Evolutionary conservation across 1,140 invertebrate species (phyloP), one percentile per base, ranked within the genome.

Genomic region (Batillaria attramentaria): DNA sequence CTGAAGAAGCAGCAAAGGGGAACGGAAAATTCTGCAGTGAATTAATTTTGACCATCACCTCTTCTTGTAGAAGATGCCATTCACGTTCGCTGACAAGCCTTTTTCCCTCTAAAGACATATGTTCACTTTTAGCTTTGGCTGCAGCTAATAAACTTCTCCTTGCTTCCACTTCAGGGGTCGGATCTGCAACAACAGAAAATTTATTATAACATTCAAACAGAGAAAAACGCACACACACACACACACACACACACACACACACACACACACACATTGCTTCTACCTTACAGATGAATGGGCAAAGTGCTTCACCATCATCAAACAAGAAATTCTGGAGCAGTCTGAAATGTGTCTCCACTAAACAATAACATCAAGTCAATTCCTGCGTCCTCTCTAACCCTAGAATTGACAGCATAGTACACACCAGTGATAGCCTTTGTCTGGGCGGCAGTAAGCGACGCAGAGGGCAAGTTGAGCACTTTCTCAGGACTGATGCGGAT

Each of bases 21-120:
- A 54, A 54, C n/a, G 50, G 16, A n/a, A n/a, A n/a, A n/a, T n/a
- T n/a, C n/a, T n/a, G n/a, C n/a, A n/a, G n/a, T n/a, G n/a, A n/a
- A n/a, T n/a, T n/a, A n/a, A 66, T n/a, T 66, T 70, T 70, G 4
- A 31, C 28, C 28, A 33, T 42, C 72, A 92, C 91, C 88, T 92
- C 91, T 81, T 91, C 87, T 80, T 92, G 90, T 62, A 92, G 79
- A 31, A 90, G 83, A 41, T 88, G 84, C 92, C 92, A 92, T 82
- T 92, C 91, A 65, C 87, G 89, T 79, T 92, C 91, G 85, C 91
- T 92, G 72, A 92, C 91, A 20, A 92, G 75, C 75, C 91, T 77
- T 75, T 89, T 88, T 3, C 90, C 90, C 66, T 88, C 86, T 54
- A 86, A 66, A 28, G 87, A 85, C 10, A 86, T 68, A 10, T 82